Evolutionary conservation across 1,140 invertebrate genomes (phyloP).

Genomic region (Drosophila ambigua): DNA sequence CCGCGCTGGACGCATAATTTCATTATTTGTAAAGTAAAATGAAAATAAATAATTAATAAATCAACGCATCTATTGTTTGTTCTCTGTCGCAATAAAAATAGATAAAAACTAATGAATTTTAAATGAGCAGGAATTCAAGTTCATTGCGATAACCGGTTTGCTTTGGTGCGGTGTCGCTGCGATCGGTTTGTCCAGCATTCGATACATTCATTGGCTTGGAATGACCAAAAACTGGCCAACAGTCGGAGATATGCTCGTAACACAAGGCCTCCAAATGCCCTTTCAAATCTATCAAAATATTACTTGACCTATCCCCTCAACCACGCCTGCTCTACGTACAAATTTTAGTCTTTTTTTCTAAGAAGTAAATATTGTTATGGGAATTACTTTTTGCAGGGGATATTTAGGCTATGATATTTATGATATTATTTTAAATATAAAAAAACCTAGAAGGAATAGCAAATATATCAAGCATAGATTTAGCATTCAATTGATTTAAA

Average conservation of each 20-base stretch:
- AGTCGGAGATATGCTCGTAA: conserved; percentile 24
- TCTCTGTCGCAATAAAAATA: conserved; percentile 63
- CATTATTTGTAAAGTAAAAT: conserved; percentile 54
- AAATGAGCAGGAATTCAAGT: conserved; percentile 74
- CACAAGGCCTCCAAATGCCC: conserved; percentile 26
- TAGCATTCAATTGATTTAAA: too few relatives aligned
- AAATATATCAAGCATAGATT: too few relatives aligned
- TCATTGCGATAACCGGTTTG: conserved; percentile 68
- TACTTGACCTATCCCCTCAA: too few relatives aligned
- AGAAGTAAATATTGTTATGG: too few relatives aligned
- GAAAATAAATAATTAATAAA: conserved; percentile 73
- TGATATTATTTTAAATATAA: too few relatives aligned
- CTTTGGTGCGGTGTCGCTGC: background rate
- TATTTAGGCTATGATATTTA: too few relatives aligned
- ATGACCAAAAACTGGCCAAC: conserved; percentile 32
- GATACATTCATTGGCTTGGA: conserved; percentile 33
- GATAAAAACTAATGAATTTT: conserved; percentile 81
- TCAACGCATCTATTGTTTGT: conserved; percentile 69
- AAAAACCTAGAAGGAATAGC: too few relatives aligned
- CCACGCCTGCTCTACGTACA: too few relatives aligned
- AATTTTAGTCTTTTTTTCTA: too few relatives aligned
- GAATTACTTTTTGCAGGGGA: too few relatives aligned
- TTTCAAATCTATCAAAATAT: conserved; percentile 38
- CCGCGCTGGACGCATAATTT: conserved; percentile 32
- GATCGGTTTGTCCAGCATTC: conserved; percentile 51